These are phyloP conservation scores for Ascidia mentula DNA, from an alignment of 23 tunicate genomes.

Conservation along the genomic window DNA sequence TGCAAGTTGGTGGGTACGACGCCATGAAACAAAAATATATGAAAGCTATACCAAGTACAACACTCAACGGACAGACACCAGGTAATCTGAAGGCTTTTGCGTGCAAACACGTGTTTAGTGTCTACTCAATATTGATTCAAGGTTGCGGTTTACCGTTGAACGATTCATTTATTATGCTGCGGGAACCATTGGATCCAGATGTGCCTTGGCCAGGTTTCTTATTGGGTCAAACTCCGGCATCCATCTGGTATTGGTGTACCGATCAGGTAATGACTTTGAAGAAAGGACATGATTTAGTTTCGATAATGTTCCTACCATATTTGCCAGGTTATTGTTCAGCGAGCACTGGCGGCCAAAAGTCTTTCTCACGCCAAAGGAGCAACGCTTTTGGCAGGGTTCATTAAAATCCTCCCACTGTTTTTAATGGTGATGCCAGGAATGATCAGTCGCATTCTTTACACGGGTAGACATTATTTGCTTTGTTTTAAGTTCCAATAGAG, in stretches of 20 bases:
- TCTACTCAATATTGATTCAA: neutral
- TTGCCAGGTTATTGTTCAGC: slow-evolving; percentile 91
- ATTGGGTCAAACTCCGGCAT: slow-evolving; percentile 88
- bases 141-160: slow-evolving; percentile 70
- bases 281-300: no score
- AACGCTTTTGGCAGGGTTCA: slow-evolving; percentile 77
- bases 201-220: slow-evolving; percentile 95
- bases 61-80: slow-evolving; percentile 27
- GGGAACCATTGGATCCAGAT: slow-evolving; percentile 81
- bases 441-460: slow-evolving; percentile 77
- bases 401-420: slow-evolving; percentile 83
- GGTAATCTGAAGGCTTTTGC: neutral
- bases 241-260: slow-evolving; percentile 98
- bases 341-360: slow-evolving; percentile 89
- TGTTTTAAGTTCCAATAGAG: neutral
- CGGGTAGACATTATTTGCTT: no score
- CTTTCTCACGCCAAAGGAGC: slow-evolving; percentile 93
- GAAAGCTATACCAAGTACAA: slow-evolving; percentile 51
- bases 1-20: slow-evolving; percentile 83
- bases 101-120: neutral
- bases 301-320: no score
- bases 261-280: slow-evolving; percentile 78
- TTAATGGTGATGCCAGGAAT: slow-evolving; percentile 95
- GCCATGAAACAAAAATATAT: slow-evolving; percentile 81
- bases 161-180: slow-evolving; percentile 81